Percentiles rank a stretch among this genome's conserved stretches.
These are phyloP conservation scores for Cyclina sinensis DNA, from an alignment of 1,140 invertebrate genomes.

Conservation along the genomic window DNA sequence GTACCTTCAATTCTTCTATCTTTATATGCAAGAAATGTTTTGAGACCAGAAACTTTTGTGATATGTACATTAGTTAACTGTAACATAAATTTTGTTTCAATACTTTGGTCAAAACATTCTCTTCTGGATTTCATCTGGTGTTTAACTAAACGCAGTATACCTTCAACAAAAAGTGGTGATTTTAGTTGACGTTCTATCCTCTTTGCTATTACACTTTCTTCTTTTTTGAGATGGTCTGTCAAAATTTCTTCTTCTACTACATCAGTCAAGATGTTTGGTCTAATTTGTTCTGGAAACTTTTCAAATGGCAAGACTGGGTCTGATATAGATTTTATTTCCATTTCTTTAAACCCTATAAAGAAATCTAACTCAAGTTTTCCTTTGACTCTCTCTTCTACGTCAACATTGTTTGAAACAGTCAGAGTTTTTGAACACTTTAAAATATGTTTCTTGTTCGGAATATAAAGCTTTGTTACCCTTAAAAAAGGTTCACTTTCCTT, in stretches of 20 bases:
- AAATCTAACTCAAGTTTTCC: slow-evolving; percentile 12
- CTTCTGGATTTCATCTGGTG: neutral
- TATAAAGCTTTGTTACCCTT: neutral
- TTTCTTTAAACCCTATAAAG: slow-evolving; percentile 53
- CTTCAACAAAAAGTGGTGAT: neutral
- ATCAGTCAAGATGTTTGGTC: slow-evolving; percentile 27
- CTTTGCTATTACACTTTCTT: neutral
- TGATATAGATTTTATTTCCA: neutral
- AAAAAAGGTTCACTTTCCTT: neutral
- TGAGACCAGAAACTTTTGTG: slow-evolving; percentile 11
- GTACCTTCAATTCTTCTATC: neutral
- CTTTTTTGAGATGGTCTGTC: neutral
- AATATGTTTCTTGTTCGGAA: neutral
- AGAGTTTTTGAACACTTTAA: neutral
- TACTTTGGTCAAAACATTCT: neutral
- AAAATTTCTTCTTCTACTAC: slow-evolving; percentile 19
- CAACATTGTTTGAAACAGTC: slow-evolving; percentile 42
- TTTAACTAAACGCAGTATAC: slow-evolving; percentile 3
- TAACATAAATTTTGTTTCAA: neutral
- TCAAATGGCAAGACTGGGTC: slow-evolving; percentile 4
- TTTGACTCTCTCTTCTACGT: slow-evolving; percentile 9
- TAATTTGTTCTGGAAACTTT: slow-evolving; percentile 4
- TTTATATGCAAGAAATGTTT: slow-evolving; percentile 27
- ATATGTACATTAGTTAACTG: neutral
- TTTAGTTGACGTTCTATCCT: neutral